Conservation (phyloP, 2,797 vertebrate genomes). For the Neopelma chrysocephalum region DNA sequence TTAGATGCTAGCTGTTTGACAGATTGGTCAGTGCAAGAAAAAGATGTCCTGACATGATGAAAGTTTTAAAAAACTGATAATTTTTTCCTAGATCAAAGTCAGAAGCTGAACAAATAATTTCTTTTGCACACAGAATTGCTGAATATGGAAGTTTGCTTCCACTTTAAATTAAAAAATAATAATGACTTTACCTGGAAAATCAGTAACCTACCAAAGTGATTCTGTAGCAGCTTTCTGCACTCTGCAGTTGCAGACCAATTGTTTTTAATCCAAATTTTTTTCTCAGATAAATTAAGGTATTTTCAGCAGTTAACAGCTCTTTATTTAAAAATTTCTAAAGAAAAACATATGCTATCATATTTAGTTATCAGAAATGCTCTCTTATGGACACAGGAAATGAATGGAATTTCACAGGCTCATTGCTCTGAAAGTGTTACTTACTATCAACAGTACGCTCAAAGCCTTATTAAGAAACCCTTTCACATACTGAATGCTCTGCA, state of each 20-base stretch:
- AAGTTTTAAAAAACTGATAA: neutral
- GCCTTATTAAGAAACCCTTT: neutral
- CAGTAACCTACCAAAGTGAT: slow-evolving; percentile 29
- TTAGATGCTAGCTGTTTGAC: neutral
- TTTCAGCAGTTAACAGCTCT: neutral
- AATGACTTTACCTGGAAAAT: slow-evolving; percentile 27
- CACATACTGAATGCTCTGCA: neutral
- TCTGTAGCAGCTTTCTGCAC: neutral
- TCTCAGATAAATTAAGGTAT: neutral
- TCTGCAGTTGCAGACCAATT: neutral
- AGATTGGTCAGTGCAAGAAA: neutral
- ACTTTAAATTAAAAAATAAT: slow-evolving; percentile 44
- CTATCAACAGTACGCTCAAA: neutral
- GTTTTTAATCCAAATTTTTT: neutral
- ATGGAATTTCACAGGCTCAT: neutral
- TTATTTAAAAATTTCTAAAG: neutral
- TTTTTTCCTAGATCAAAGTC: neutral
- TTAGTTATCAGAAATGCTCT: neutral
- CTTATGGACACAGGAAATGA: neutral
- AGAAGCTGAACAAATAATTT: slow-evolving; percentile 10
- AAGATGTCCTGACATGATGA: neutral
- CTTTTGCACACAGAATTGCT: slow-evolving; percentile 2
- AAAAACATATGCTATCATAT: neutral
- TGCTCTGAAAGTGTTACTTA: neutral
- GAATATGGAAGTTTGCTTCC: neutral